These are phyloP conservation scores for Lophotriccus pileatus DNA, from an alignment of 2,797 vertebrate species.

Conservation along the genomic window DNA sequence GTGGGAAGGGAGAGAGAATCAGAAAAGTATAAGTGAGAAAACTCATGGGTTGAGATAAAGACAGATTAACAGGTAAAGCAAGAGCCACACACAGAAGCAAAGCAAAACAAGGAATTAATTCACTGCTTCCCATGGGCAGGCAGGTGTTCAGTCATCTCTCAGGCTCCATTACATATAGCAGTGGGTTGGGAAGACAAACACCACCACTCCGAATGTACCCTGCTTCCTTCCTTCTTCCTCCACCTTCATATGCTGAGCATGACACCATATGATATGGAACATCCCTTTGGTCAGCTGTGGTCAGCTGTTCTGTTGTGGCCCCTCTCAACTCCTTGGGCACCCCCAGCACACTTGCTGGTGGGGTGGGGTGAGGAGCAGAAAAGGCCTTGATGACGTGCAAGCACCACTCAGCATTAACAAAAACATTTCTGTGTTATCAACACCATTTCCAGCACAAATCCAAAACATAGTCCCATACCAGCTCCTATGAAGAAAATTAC, in stretches of 20 bases:
- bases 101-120: too few relatives aligned
- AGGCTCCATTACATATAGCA: not conserved
- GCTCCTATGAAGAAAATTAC: not conserved
- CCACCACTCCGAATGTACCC: not conserved
- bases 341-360: not conserved
- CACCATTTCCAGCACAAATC: not conserved
- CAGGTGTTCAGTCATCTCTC: not conserved
- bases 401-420: not conserved
- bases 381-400: too few relatives aligned
- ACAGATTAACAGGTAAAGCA: too few relatives aligned
- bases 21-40: not conserved
- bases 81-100: too few relatives aligned
- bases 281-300: not conserved
- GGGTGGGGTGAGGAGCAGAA: not conserved
- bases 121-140: not conserved
- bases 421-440: not conserved
- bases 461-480: not conserved
- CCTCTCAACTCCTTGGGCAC: not conserved
- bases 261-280: not conserved
- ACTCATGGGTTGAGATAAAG: not conserved
- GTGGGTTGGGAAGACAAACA: not conserved
- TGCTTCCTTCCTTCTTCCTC: not conserved
- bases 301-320: not conserved
- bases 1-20: not conserved
- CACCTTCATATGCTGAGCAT: not conserved